Percentiles rank a stretch among this genome's conserved stretches.
Conservation (phyloP, 2,113 vertebrate genomes). For the Columba janthina region DNA sequence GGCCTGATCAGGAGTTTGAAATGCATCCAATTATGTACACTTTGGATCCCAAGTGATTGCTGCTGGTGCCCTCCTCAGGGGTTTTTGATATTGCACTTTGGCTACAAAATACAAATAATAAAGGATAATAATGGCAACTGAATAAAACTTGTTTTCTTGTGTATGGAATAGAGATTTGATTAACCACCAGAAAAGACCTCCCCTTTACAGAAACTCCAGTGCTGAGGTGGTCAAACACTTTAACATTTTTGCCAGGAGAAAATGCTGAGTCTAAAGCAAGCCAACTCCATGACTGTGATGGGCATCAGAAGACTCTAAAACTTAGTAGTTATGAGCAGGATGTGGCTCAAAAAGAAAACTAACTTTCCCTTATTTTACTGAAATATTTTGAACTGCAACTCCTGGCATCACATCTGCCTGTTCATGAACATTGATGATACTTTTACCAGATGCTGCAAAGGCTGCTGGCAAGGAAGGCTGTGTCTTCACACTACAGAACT, state of each 20-base stretch:
- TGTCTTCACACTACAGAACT: neutral
- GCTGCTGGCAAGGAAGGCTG: neutral
- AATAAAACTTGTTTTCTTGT: neutral
- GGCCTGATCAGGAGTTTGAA: neutral
- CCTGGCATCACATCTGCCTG: neutral
- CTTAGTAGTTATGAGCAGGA: neutral
- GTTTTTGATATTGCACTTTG: slow-evolving; percentile 36
- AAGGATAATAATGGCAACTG: neutral
- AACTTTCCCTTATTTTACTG: neutral
- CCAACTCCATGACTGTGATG: neutral
- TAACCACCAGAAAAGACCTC: neutral
- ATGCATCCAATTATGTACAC: neutral
- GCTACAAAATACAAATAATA: neutral
- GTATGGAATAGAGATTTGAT: neutral
- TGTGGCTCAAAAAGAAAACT: neutral
- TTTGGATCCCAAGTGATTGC: slow-evolving; percentile 28
- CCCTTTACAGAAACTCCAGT: neutral
- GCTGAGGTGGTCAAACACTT: neutral
- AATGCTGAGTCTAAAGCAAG: neutral
- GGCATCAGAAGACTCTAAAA: neutral
- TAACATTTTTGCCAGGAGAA: neutral
- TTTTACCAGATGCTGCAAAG: neutral
- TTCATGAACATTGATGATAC: neutral
- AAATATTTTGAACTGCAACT: neutral
- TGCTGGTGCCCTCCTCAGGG: slow-evolving; percentile 63